Base-by-base conservation (phyloP, 2,797 vertebrate genomes). In the Mustela erminea region DNA sequence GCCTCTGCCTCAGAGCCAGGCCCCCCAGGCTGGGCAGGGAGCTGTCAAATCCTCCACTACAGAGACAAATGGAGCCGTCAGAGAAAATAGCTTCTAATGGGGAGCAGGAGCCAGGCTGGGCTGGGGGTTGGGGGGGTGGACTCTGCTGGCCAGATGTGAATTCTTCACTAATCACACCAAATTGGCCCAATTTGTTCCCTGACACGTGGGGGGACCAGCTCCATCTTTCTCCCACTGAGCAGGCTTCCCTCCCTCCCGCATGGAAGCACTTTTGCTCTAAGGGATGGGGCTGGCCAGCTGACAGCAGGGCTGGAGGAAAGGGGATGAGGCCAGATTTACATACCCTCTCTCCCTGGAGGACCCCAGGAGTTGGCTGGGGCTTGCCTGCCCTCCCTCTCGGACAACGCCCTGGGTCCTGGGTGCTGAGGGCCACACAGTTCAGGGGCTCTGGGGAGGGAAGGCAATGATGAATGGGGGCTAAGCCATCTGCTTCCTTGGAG, bases 21-120 rank as follows among this genome's bases (percentile, higher is more conserved):
- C 98, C 99, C 99, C 99, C 99, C 99, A 98, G 98, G 98, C 97
- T 98, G 83, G 96, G 98, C 99, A 99, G 98, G 97, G 98, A 99
- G 98, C 99, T 99, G 99, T 99, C 99, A 99, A 99, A 98, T 99
- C 99, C 98, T 98, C 98, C 98, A 99, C 99, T 99, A 99, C 98
- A 99, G 99, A 99, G 99, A 99, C 99, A 99, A 99, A 99, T 99
- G 99, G 99, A 99, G 99, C 99, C 98, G 99, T 99, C 99, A 99
- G 98, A 99, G 99, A 99, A 99, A 99, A 99, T 99, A 99, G 99
- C 99, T 99, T 99, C 99, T 99, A 99, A 99, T 99, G 99, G 99
- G 98, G 99, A 99, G 98, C 98, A 99, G 98, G 98, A 99, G 98
- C 97, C 97, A 94, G 98, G 98, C 97, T 97, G 98, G 98, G 96